Base-by-base conservation (phyloP, 1,140 invertebrate genomes). In the Trachymyrmex septentrionalis region DNA sequence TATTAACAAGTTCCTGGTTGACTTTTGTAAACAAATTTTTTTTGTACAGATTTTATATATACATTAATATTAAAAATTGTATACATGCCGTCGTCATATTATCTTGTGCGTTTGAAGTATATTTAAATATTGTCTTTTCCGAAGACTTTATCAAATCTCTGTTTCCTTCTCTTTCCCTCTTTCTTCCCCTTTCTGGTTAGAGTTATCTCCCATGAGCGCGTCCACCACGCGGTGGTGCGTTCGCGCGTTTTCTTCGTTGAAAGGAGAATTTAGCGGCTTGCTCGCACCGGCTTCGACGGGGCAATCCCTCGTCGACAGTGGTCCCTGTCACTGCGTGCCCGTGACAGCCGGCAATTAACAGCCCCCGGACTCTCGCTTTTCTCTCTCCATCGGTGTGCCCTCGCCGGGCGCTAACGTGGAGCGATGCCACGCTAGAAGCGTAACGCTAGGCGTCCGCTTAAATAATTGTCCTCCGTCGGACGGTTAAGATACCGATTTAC, bases 331-430 rank as follows among this genome's bases (percentile, higher is more conserved):
- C 91, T 93, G 94, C 93, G 91, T 95, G 95, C 81, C 94, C 90
- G 92, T 95, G 95, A 95, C 95, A 95, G 94, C 90, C 92, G 86
- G 93, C 94, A 95, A 95, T 95, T 95, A 95, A 95, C 94, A 93
- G 94, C 90, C 88, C 21, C 90, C 93, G 94, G 93, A 94, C 93
- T 93, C 92, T 93, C 92, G 71, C 73, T 86, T 84, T 50, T 76
- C 44, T 85, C 81, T 86, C 76, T 86, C 76, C 55, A 44, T 81
- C 76, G 14, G 44, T 57, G 69, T 84, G 80, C 57, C 38, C 69
- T 73, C 80, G 38, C 67, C 19, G 50, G 34, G 78, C 50, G 63
- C 63, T 86, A 90, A 90, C 88, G 75, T 48, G 87, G 87, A 87
- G 77, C 90, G 88, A 88, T 89, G 91, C 63, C 21, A 81, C 73